A percentile compares a stretch with the other conserved stretches of the same genome.
These are phyloP conservation scores for Ptychochromis oligacanthus DNA, from an alignment of 2,113 vertebrate genomes.

Conservation along the genomic window DNA sequence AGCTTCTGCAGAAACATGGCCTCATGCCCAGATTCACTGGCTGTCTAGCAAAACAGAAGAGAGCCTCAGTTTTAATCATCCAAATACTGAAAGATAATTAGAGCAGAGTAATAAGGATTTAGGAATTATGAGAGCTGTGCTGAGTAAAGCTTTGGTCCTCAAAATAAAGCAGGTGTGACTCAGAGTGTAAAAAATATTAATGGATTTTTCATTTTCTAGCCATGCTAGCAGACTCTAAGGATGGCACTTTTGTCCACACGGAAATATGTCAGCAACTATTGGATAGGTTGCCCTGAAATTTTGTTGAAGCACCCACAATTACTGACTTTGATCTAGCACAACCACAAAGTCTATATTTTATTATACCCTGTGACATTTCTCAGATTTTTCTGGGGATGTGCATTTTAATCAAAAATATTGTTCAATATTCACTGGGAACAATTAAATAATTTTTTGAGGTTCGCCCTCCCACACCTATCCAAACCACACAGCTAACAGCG, in stretches of 20 bases:
- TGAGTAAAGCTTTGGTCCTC: not conserved
- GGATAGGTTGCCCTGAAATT: too few species aligned
- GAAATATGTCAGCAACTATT: not conserved
- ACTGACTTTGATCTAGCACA: not conserved
- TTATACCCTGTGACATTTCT: too few species aligned
- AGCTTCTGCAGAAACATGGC: slow-evolving; percentile 1
- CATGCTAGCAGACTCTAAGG: not conserved
- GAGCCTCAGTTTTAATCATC: slow-evolving; percentile 28
- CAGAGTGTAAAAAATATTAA: not conserved
- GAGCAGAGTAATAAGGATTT: slow-evolving; percentile 30
- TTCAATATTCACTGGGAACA: too few species aligned
- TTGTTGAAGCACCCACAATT: not conserved
- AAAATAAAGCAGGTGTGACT: slow-evolving; percentile 35
- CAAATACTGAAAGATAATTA: slow-evolving; percentile 41
- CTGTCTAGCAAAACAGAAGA: slow-evolving; percentile 25
- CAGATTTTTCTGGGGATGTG: too few species aligned
- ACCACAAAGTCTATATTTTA: too few species aligned
- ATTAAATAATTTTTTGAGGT: too few species aligned
- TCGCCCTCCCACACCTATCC: too few species aligned
- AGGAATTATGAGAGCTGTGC: not conserved
- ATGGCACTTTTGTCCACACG: not conserved
- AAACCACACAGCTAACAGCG: too few species aligned
- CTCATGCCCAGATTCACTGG: slow-evolving; percentile 4
- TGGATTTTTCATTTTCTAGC: not conserved
- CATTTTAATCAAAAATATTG: too few species aligned